Evolutionary conservation across 2,113 vertebrate species (phyloP).

Genomic region (Aegotheles bennettii): DNA sequence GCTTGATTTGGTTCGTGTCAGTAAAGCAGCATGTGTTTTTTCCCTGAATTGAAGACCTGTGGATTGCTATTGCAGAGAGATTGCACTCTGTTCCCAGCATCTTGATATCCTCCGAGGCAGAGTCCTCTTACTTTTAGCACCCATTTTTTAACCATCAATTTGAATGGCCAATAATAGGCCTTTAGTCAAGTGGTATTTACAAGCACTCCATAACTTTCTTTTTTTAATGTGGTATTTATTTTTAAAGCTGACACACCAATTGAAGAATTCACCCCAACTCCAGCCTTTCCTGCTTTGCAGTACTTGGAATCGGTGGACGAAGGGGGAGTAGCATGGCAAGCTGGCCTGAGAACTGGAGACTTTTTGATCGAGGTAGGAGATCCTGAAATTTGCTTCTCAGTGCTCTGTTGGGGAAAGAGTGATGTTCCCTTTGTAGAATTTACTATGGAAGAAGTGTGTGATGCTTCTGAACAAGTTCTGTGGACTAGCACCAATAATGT

Average conservation of each 20-base stretch:
- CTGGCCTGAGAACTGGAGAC: conserved; percentile 93
- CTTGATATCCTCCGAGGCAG: neutral
- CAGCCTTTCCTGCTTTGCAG: conserved; percentile 96
- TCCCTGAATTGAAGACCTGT: neutral
- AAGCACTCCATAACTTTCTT: conserved; percentile 34
- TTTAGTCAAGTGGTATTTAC: conserved; percentile 24
- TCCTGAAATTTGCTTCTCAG: neutral
- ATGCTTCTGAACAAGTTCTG: neutral
- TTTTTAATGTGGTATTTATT: conserved; percentile 34
- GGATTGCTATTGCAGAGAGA: neutral
- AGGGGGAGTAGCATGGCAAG: conserved; percentile 96
- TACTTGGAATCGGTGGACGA: conserved; percentile 99
- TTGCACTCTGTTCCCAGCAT: neutral
- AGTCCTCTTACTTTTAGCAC: neutral
- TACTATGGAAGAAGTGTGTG: neutral
- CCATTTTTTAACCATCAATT: conserved; percentile 2
- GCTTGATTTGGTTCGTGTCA: neutral
- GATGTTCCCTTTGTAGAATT: neutral
- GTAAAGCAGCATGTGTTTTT: neutral
- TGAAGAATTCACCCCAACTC: conserved; percentile 96
- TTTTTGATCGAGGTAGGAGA: conserved; percentile 94
- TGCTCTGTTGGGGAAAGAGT: neutral
- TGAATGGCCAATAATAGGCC: neutral
- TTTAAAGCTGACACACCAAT: conserved; percentile 93
- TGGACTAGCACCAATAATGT: neutral